A percentile compares a stretch with the other conserved stretches of the same genome.
Conservation (phyloP, 53 echinoderm and acorn worm species). For the Echinometra lucunter region DNA sequence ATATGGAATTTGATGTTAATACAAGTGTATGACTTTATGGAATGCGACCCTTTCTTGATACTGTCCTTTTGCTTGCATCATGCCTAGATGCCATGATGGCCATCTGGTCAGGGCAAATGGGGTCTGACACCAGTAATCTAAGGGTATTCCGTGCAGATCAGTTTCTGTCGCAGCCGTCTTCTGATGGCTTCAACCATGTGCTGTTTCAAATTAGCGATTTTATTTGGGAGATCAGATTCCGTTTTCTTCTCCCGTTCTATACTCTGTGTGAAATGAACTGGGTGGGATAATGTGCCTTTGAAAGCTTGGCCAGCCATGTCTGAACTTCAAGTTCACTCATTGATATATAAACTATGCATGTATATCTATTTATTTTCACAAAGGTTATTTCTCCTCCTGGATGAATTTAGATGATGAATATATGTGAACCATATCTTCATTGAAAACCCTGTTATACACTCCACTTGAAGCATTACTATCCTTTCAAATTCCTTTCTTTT, state of each 20-base stretch:
- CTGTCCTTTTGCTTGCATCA: too few species aligned
- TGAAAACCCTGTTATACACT: too few species aligned
- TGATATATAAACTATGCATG: too few species aligned
- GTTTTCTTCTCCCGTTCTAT: not conserved
- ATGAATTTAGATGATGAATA: too few species aligned
- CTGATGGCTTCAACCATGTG: conserved; percentile 34
- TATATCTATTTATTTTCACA: not conserved
- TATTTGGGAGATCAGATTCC: conserved; percentile 38
- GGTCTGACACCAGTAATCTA: conserved; percentile 38
- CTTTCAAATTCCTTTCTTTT: too few species aligned
- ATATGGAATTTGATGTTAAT: too few species aligned
- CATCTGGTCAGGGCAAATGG: not conserved
- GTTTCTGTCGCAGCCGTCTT: not conserved
- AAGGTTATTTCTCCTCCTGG: too few species aligned
- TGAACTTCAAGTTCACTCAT: not conserved
- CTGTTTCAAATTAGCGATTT: conserved; percentile 52
- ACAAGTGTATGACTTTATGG: too few species aligned
- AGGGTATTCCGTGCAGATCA: conserved; percentile 39
- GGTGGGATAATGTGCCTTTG: not conserved
- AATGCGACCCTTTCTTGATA: too few species aligned
- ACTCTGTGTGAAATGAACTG: not conserved
- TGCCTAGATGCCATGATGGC: not conserved
- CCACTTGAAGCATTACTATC: too few species aligned
- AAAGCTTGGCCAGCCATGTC: too few species aligned
- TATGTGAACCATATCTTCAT: too few species aligned